Evolutionary conservation across 1,140 invertebrate species (phyloP).

Genomic region (Frieseomelitta varia): DNA sequence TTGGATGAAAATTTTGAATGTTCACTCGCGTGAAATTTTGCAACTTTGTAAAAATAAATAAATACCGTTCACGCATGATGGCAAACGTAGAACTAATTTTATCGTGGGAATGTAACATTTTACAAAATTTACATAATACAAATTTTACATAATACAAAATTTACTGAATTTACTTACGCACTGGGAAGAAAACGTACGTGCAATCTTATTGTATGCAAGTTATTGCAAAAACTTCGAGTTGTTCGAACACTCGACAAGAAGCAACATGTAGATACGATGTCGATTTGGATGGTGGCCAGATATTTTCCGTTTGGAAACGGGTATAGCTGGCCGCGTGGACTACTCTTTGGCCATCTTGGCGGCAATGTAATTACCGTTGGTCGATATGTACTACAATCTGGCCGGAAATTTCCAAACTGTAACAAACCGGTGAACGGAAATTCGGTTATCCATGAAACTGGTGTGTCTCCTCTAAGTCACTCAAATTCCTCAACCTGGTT

Average conservation of each 20-base stretch:
- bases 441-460: background rate
- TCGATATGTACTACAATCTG: constrained; percentile 19
- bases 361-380: constrained; percentile 48
- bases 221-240: constrained; percentile 63
- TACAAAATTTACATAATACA: background rate
- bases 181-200: too few relatives aligned
- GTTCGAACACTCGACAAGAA: background rate
- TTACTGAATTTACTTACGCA: too few relatives aligned
- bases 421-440: constrained; percentile 30
- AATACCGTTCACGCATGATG: too few relatives aligned
- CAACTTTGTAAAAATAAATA: background rate
- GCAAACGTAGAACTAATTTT: too few relatives aligned
- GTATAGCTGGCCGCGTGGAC: background rate
- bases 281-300: constrained; percentile 39
- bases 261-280: constrained; percentile 33
- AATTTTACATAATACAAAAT: too few relatives aligned
- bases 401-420: constrained; percentile 24
- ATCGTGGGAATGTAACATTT: background rate
- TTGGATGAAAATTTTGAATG: too few relatives aligned
- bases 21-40: too few relatives aligned
- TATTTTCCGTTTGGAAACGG: constrained; percentile 25
- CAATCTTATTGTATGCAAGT: background rate
- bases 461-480: background rate
- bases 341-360: background rate
- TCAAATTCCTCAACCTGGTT: background rate